Evolutionary conservation across 2,797 vertebrate genomes (phyloP).

Genomic region (Phoxinus dragarum): DNA sequence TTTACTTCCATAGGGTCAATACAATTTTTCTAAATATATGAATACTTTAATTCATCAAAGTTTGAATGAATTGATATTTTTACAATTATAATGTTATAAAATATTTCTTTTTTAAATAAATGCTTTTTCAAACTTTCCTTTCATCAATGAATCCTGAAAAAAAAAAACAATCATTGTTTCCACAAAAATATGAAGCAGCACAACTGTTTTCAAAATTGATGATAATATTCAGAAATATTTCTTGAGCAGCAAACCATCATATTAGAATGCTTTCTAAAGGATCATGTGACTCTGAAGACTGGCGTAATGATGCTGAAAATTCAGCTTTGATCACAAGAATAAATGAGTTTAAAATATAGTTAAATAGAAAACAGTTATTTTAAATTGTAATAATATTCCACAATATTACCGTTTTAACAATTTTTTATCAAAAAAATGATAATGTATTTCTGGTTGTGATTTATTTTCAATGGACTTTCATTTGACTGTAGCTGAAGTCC

Average conservation of each 20-base stretch:
- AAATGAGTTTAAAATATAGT: not conserved
- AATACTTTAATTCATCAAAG: too few relatives aligned
- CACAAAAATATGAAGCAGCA: not conserved
- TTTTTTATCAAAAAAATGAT: not conserved
- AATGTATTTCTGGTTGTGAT: not conserved
- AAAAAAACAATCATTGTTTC: not conserved
- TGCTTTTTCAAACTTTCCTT: not conserved
- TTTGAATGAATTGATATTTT: too few relatives aligned
- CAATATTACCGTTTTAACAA: not conserved
- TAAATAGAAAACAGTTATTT: not conserved
- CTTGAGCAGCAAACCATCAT: not conserved
- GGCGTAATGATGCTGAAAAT: slow-evolving; percentile 3
- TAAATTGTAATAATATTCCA: not conserved
- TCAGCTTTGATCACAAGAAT: not conserved
- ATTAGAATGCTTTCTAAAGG: not conserved
- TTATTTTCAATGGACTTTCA: not conserved
- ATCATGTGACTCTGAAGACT: not conserved
- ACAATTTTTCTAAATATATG: too few relatives aligned
- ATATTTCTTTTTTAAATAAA: not conserved
- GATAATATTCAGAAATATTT: not conserved
- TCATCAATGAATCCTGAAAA: not conserved
- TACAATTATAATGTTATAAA: too few relatives aligned
- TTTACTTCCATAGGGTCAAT: too few relatives aligned
- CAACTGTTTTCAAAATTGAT: not conserved
- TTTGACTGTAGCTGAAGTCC: not conserved